Percentiles rank a stretch among this genome's conserved stretches.
phyloP scores from a whole-genome alignment of 2,113 vertebrate genomes.

The Nanorana parkeri region DNA sequence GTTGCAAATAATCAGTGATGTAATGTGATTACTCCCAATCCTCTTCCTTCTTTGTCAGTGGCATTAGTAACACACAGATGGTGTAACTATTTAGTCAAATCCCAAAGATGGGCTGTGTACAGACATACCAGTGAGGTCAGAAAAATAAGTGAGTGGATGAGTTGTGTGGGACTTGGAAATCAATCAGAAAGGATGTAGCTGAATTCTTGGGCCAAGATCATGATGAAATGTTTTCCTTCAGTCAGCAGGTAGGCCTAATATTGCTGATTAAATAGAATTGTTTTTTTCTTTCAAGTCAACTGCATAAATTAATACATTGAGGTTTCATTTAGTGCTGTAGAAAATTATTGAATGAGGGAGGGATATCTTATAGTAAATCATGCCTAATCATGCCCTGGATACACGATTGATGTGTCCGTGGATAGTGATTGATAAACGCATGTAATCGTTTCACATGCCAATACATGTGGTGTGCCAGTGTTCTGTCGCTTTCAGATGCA shows the following conservation, averaged over 20 bases:
- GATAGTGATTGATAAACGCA: no score
- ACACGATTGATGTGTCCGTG: no score
- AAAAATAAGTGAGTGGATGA: conserved; percentile 60
- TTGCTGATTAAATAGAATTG: background rate
- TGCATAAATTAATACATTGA: background rate
- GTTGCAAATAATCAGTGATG: conserved; percentile 5
- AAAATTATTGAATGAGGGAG: background rate
- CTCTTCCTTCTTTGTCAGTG: conserved; percentile 48
- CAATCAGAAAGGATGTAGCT: conserved; percentile 18
- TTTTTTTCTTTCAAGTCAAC: background rate
- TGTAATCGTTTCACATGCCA: no score
- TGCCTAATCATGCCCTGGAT: no score
- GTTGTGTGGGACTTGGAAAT: conserved; percentile 55
- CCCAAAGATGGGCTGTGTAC: conserved; percentile 50
- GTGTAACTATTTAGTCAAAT: conserved; percentile 65
- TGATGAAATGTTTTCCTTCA: background rate
- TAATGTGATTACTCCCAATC: conserved; percentile 40
- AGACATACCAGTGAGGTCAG: conserved; percentile 68
- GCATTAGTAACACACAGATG: conserved; percentile 67
- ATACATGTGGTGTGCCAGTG: no score
- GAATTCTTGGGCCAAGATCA: background rate
- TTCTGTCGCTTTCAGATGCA: no score
- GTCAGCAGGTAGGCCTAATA: background rate
- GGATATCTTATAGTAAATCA: background rate
- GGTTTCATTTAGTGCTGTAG: background rate